Evolutionary conservation across 2,113 vertebrate genomes (phyloP).

Genomic region (Vulpes ferrilata): DNA sequence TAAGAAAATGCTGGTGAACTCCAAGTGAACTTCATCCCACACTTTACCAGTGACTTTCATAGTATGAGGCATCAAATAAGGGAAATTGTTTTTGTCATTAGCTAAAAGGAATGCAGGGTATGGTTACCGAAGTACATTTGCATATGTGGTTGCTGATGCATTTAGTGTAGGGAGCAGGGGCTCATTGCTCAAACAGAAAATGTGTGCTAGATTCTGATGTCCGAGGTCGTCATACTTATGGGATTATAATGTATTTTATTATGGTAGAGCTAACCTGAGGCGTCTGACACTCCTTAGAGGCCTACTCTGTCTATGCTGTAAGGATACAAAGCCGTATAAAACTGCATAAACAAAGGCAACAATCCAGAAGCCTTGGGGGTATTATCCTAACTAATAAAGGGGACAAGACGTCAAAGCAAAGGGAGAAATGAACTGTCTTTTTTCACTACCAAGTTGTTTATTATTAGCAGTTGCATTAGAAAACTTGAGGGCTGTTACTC

Average conservation of each 20-base stretch:
- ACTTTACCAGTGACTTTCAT: not conserved
- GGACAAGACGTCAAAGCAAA: not conserved
- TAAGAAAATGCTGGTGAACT: not conserved
- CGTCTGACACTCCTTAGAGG: not conserved
- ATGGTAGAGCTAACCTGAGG: not conserved
- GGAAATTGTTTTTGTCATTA: not conserved
- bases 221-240: not conserved
- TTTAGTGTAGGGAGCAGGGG: not conserved
- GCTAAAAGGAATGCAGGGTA: not conserved
- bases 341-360: not conserved
- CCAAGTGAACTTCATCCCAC: not conserved
- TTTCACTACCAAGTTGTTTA: not conserved
- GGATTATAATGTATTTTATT: not conserved
- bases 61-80: not conserved
- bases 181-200: not conserved
- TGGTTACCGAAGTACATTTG: not conserved
- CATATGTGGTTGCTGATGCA: not conserved
- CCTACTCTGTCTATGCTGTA: not conserved
- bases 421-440: not conserved
- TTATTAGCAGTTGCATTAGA: conserved; percentile 42
- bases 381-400: not conserved
- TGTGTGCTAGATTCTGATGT: not conserved
- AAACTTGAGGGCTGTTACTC: conserved; percentile 83
- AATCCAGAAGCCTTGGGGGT: not conserved
- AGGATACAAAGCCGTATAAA: not conserved